Evolutionary conservation across 2,888 invertebrate species (phyloP), one percentile per base, ranked within the genome.

Genomic region (Tetanocera ferruginea): DNA sequence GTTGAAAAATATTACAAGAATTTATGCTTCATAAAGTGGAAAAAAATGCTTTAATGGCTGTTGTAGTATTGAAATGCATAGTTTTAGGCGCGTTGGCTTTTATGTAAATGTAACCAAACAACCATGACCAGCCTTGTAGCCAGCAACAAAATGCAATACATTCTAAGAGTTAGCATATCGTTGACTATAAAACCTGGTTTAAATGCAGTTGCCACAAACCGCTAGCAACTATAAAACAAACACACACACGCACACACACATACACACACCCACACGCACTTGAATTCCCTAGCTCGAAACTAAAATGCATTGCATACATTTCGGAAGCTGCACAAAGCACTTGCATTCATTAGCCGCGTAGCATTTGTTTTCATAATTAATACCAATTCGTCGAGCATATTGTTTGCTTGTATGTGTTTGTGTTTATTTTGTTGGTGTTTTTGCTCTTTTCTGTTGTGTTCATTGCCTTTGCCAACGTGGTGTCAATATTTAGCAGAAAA

Each of bases 271-370:
- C 57, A 57, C 1, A 25, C 57, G n/a, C 57, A 19, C 23, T 14
- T 11, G 2, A 43, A 43, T 43, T 11, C 11, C 14, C 28, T 31
- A 3, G 23, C 37, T 23, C n/a, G 14, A 23, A 23, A 43, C n/a
- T 49, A 43, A 34, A 55, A 34, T 28, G 28, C 19, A 31, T 71
- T 71, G 71, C 55, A 52, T 55, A 71, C 71, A 55, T 71, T 71
- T 31, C 19, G 71, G 71, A 3, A 43, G 43, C 43, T 43, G 43
- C 34, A 55, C 52, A 52, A 31, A 31, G 5, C n/a, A 25, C 25
- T 19, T 55, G 37, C 37, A 55, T 71, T 52, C 31, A 71, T 71
- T 55, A 31, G 52, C 31, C 34, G 9, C 31, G 37, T 37, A 14
- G 43, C 43, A 43, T 43, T 66, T 66, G 19, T 31, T 51, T n/a